Evolutionary conservation across 2,797 vertebrate species (phyloP), one percentile per base, ranked within the genome.

Genomic region (Eremophila alpestris): DNA sequence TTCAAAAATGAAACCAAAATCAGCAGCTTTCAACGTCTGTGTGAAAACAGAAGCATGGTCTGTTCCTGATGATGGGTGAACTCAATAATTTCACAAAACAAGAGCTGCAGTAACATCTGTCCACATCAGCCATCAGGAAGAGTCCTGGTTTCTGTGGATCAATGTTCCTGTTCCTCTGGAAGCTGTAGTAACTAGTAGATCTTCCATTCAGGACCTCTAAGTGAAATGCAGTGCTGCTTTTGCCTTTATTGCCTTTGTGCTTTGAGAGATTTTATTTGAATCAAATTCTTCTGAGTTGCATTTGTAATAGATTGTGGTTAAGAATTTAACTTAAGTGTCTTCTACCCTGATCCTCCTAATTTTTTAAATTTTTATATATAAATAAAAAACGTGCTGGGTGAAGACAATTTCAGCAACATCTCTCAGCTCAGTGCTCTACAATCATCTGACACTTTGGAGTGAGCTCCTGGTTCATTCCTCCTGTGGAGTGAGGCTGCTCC

Each of bases 301-400:
- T 85, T 93, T 89, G 34, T 11, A 76, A 12, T 68, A 64, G n/a
- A 64, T 14, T 58, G 30, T 89, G 9, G 68, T 95, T 91, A 85
- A 38, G 56, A 77, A 77, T 80, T 68, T 84, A 48, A 26, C 24
- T 89, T n/a, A 7, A 52, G 15, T 77, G 30, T 59, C n/a, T 65
- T 67, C 32, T 83, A 18, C 14, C 21, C 13, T 27, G 16, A 40
- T 76, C 26, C 13, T 14, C 23, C 65, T 68, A 30, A 27, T 34
- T 11, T 45, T 45, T 45, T 45, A 9, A 38, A 38, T 38, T 38
- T 38, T 38, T 38, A 38, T 38, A 38, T 12, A 38, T 38, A 38
- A 38, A 38, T 38, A 38, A 38, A 38, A 38, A 26, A 63, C 0
- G 21, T 0, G 0, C 23, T 1, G 26, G 11, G 24, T 3, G 11